These are phyloP conservation scores for Coelopa frigida DNA, from an alignment of 1,140 invertebrate genomes.

Conservation along the genomic window DNA sequence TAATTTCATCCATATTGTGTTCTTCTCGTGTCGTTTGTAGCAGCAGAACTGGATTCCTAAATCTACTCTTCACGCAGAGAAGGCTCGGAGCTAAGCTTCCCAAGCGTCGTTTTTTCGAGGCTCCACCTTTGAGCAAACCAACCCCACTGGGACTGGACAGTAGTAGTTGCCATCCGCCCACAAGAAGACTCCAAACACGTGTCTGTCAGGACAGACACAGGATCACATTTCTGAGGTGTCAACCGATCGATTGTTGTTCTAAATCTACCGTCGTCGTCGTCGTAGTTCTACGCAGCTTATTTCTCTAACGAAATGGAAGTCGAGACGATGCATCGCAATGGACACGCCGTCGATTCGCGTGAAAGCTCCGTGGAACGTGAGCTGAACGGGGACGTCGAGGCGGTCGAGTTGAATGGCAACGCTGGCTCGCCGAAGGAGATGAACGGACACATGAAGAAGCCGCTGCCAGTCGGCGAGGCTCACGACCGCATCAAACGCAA, in stretches of 20 bases:
- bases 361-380: conserved; percentile 42
- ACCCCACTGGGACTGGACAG: too few species aligned
- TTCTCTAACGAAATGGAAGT: conserved; percentile 31
- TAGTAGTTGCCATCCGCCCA: too few species aligned
- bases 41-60: conserved; percentile 7
- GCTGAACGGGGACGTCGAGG: conserved; percentile 37
- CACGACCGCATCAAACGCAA: conserved; percentile 38
- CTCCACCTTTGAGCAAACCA: conserved; percentile 11
- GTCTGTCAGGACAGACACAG: too few species aligned
- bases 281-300: too few species aligned
- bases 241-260: too few species aligned
- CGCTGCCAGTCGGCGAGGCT: conserved; percentile 29
- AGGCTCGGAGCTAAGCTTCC: conserved; percentile 9
- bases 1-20: not conserved
- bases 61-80: not conserved
- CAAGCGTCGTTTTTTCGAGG: not conserved
- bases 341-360: conserved; percentile 29
- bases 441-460: conserved; percentile 36
- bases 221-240: too few species aligned
- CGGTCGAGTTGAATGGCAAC: conserved; percentile 32
- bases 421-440: conserved; percentile 15
- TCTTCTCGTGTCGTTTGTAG: not conserved
- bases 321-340: conserved; percentile 25
- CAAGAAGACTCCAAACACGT: too few species aligned
- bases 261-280: too few species aligned